Evolutionary conservation across 2,888 invertebrate species (phyloP).

Genomic region (Athalia circularis): DNA sequence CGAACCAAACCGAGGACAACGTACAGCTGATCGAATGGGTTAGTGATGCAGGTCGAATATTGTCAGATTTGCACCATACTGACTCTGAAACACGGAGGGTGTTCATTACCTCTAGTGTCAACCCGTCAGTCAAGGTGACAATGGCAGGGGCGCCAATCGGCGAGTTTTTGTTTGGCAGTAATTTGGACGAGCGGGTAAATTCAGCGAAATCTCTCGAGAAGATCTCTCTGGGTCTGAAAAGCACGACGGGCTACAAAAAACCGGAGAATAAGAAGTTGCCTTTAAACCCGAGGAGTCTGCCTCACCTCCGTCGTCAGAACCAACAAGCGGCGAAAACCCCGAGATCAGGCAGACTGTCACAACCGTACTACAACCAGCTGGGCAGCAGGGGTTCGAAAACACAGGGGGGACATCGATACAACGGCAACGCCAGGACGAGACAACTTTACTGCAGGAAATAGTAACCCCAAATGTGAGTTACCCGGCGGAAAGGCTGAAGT

Average conservation of each 20-base stretch:
- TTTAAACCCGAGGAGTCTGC: no score
- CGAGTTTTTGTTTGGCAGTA: conserved; percentile 30
- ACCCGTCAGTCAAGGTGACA: conserved; percentile 3
- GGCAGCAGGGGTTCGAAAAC: no score
- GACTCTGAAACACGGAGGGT: conserved; percentile 26
- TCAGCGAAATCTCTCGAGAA: not conserved
- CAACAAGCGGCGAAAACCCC: no score
- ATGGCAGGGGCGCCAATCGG: conserved; percentile 7
- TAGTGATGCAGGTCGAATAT: conserved; percentile 36
- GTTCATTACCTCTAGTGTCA: conserved; percentile 18
- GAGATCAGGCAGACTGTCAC: no score
- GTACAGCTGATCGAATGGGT: not conserved
- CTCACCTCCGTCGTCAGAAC: no score
- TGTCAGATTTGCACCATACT: conserved; percentile 36
- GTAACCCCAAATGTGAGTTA: conserved; percentile 1
- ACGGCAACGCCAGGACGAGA: no score
- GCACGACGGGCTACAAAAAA: no score
- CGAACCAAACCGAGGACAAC: not conserved
- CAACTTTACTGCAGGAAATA: no score
- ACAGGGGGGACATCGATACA: no score
- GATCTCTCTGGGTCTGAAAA: no score
- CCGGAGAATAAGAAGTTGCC: no score
- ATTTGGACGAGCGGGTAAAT: conserved; percentile 28
- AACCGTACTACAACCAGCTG: no score
- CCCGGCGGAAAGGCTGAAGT: not conserved